phyloP scores from a whole-genome alignment of 1,140 invertebrate species.

The Colletes gigas region DNA sequence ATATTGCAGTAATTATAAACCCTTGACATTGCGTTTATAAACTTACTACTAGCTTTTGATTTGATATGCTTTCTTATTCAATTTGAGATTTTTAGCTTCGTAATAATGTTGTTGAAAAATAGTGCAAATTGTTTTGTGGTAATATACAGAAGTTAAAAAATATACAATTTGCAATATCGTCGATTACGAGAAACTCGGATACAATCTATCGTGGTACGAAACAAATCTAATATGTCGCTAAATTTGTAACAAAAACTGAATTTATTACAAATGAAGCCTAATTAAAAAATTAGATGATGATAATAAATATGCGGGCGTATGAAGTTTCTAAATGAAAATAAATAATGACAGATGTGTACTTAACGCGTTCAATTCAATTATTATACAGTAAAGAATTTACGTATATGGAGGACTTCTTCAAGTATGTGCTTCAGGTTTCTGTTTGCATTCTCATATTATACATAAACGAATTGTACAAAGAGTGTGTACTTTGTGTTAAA shows the following conservation, averaged over 20 bases:
- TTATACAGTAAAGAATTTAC: constrained; percentile 21
- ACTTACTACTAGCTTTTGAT: constrained; percentile 28
- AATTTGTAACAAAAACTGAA: not conserved
- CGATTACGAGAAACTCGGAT: not conserved
- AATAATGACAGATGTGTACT: constrained; percentile 22
- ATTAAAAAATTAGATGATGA: not conserved
- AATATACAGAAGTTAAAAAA: not conserved
- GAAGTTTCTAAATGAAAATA: constrained; percentile 37
- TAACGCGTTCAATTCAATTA: constrained; percentile 14
- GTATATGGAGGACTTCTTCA: constrained; percentile 18
- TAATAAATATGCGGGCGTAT: constrained; percentile 33
- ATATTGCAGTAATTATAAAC: not conserved
- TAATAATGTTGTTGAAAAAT: not conserved
- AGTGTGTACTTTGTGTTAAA: constrained; percentile 1
- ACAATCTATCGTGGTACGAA: not conserved
- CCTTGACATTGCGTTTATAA: not conserved
- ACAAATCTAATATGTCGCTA: not conserved
- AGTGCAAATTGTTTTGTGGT: not conserved
- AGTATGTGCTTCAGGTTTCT: constrained; percentile 14
- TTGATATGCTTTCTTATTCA: constrained; percentile 4
- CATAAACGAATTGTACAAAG: constrained; percentile 7
- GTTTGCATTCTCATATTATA: not conserved
- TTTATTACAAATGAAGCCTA: not conserved
- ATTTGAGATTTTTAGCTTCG: not conserved
- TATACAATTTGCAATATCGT: not conserved